A percentile compares a stretch with the other conserved stretches of the same genome.
phyloP scores from a whole-genome alignment of 2,888 invertebrate species.

The Andrena haemorrhoa region DNA sequence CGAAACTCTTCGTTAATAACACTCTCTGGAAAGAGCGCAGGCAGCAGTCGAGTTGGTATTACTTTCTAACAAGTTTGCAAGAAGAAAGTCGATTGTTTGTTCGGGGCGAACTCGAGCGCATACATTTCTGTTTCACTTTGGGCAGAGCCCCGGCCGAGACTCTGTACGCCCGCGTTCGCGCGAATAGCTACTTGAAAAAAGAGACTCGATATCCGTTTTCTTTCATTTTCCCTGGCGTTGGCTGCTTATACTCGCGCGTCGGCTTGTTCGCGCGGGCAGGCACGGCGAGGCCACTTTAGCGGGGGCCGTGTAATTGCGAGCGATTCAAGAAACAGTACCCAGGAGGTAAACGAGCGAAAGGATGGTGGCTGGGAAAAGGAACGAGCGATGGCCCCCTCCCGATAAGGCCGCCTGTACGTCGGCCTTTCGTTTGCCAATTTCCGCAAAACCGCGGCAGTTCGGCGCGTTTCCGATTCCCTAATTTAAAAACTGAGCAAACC shows the following conservation, averaged over 20 bases:
- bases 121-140: not conserved
- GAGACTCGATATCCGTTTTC: conserved; percentile 33
- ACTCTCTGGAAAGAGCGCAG: not conserved
- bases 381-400: conserved; percentile 31
- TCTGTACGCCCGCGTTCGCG: conserved; percentile 5
- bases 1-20: not conserved
- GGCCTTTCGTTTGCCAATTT: conserved; percentile 40
- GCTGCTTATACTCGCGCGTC: conserved; percentile 10
- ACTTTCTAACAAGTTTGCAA: conserved; percentile 5
- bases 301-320: conserved; percentile 58
- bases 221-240: conserved; percentile 21
- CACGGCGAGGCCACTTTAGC: conserved; percentile 48
- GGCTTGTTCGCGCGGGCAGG: conserved; percentile 22
- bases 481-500: conserved; percentile 39
- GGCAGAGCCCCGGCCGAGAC: not conserved
- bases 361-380: conserved; percentile 36
- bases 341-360: conserved; percentile 48
- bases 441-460: conserved; percentile 17
- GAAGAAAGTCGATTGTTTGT: conserved; percentile 8
- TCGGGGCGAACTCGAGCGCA: conserved; percentile 2
- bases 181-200: conserved; percentile 17
- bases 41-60: not conserved
- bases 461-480: conserved; percentile 35
- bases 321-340: conserved; percentile 61
- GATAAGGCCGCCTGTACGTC: conserved; percentile 46